These are phyloP conservation scores for Alitta virens DNA, from an alignment of 2,888 invertebrate genomes.

Conservation along the genomic window DNA sequence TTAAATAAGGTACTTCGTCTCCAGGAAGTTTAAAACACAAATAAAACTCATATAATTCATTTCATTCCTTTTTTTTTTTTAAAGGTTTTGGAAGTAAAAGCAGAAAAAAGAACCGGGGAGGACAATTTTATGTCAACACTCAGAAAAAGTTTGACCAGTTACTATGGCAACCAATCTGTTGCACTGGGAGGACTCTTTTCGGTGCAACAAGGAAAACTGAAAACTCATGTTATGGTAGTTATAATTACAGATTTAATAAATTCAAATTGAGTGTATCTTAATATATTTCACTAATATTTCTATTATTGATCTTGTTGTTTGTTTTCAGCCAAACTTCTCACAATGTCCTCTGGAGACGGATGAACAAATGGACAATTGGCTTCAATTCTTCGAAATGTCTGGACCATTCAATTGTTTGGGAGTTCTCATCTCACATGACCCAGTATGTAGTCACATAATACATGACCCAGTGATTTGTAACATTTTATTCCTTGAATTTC, in stretches of 20 bases:
- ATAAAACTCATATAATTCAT: too few relatives aligned
- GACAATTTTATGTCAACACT: conserved; percentile 57
- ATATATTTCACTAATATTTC: too few relatives aligned
- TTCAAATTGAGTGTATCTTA: too few relatives aligned
- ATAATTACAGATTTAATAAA: too few relatives aligned
- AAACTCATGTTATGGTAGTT: conserved; percentile 85
- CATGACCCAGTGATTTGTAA: too few relatives aligned
- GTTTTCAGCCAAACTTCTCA: conserved; percentile 75
- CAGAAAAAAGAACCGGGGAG: conserved; percentile 48
- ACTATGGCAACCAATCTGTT: conserved; percentile 71
- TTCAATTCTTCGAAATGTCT: conserved; percentile 85
- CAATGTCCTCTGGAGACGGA: conserved; percentile 70
- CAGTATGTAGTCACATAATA: conserved; percentile 36
- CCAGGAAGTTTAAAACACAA: too few relatives aligned
- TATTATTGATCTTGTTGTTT: too few relatives aligned
- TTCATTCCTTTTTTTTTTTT: too few relatives aligned
- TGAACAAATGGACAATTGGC: conserved; percentile 79
- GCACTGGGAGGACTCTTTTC: conserved; percentile 88
- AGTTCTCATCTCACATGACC: conserved; percentile 52
- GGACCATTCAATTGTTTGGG: conserved; percentile 81
- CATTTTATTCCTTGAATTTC: too few relatives aligned
- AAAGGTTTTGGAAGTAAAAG: conserved; percentile 67
- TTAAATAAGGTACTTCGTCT: too few relatives aligned
- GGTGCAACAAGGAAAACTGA: conserved; percentile 76
- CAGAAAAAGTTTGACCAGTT: conserved; percentile 60